Evolutionary conservation across 2,888 invertebrate species (phyloP).

Genomic region (Salpingus planirostris): DNA sequence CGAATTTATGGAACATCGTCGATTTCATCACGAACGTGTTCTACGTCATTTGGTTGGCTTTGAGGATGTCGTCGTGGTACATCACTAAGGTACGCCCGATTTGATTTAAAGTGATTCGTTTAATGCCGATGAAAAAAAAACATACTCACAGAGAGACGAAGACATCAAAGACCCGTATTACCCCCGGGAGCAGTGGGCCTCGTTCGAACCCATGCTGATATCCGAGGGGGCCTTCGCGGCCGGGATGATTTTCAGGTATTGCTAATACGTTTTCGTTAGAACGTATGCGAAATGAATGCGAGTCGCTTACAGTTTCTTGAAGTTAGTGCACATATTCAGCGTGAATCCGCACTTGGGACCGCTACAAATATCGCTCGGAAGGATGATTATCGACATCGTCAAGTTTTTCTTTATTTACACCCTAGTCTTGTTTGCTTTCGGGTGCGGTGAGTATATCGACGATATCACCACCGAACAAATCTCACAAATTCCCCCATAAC

Average conservation of each 20-base stretch:
- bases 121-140: neutral
- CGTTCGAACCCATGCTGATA: constrained; percentile 90
- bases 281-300: constrained; percentile 3
- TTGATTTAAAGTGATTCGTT: neutral
- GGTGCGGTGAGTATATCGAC: constrained; percentile 63
- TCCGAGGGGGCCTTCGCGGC: constrained; percentile 93
- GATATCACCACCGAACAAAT: neutral
- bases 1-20: constrained; percentile 96
- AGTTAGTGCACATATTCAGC: constrained; percentile 93
- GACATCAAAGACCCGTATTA: constrained; percentile 81
- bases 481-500: no score
- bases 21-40: constrained; percentile 96
- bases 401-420: constrained; percentile 95
- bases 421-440: constrained; percentile 87
- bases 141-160: no score
- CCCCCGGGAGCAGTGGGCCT: constrained; percentile 85
- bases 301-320: constrained; percentile 61
- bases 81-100: constrained; percentile 64
- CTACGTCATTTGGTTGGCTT: constrained; percentile 87
- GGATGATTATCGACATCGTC: constrained; percentile 90
- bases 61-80: constrained; percentile 82
- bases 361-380: constrained; percentile 82
- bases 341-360: constrained; percentile 95
- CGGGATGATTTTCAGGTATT: constrained; percentile 83
- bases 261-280: neutral